phyloP scores from a whole-genome alignment of 2,797 vertebrate genomes.

The Mormyrops attenuatus region DNA sequence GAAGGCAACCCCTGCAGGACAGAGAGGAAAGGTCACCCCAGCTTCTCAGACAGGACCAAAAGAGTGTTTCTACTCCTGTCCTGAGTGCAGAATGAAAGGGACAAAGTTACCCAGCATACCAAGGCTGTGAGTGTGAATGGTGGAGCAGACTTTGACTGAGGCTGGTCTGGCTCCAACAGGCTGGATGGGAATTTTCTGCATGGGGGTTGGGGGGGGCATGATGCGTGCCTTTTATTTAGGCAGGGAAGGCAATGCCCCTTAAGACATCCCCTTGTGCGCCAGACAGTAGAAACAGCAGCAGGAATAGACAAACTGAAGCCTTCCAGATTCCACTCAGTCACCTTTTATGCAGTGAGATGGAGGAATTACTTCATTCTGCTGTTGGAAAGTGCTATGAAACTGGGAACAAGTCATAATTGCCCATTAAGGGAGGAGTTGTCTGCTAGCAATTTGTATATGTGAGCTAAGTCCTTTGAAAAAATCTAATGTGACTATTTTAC shows the following conservation, averaged over 20 bases:
- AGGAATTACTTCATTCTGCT: not conserved
- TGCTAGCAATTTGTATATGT: not conserved
- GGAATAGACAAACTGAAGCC: not conserved
- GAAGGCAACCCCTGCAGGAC: not conserved
- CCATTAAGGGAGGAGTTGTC: not conserved
- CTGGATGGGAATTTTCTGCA: not conserved
- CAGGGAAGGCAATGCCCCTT: not conserved
- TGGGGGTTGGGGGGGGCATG: not conserved
- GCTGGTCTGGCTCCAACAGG: not conserved
- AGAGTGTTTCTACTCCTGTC: not conserved
- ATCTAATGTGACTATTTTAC: not conserved
- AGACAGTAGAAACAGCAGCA: not conserved
- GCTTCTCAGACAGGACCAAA: not conserved
- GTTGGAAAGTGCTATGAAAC: not conserved
- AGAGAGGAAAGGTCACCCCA: not conserved
- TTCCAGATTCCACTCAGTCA: not conserved
- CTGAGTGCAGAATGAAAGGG: not conserved
- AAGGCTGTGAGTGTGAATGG: not conserved
- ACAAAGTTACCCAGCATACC: not conserved
- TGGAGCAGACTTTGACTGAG: not conserved
- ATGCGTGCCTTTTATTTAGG: not conserved
- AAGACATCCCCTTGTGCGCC: not conserved
- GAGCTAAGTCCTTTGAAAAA: not conserved
- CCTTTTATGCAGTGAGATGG: not conserved
- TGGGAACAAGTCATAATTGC: not conserved